Conservation (phyloP, 2,113 vertebrate species). For the Archilochus colubris region DNA sequence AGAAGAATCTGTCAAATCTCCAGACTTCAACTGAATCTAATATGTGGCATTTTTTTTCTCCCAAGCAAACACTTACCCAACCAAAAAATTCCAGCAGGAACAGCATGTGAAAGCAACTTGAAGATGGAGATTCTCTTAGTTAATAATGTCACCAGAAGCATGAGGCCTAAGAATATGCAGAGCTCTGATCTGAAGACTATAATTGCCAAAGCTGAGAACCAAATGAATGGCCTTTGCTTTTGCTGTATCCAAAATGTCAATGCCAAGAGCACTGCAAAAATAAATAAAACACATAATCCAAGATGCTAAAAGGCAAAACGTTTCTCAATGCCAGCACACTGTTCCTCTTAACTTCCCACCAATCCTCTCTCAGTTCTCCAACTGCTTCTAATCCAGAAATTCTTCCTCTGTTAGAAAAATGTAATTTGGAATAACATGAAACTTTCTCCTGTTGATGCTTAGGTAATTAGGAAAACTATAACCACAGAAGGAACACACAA, state of each 20-base stretch:
- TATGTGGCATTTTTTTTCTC: not conserved
- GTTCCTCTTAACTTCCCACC: not conserved
- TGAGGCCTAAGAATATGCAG: slow-evolving; percentile 86
- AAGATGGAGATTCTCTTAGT: slow-evolving; percentile 77
- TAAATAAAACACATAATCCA: not conserved
- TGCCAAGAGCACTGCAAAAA: slow-evolving; percentile 83
- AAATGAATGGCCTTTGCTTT: slow-evolving; percentile 81
- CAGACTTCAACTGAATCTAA: not conserved
- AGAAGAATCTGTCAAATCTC: not conserved
- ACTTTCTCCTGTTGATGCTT: not conserved
- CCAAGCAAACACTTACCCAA: slow-evolving; percentile 80
- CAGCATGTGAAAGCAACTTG: slow-evolving; percentile 78
- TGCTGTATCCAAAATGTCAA: slow-evolving; percentile 90
- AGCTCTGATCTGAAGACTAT: slow-evolving; percentile 93
- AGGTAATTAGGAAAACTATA: not conserved
- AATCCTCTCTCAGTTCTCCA: not conserved
- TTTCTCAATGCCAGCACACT: not conserved
- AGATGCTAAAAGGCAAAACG: not conserved
- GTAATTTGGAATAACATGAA: not conserved
- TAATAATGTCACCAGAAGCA: slow-evolving; percentile 83
- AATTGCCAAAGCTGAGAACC: slow-evolving; percentile 89
- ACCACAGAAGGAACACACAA: not conserved
- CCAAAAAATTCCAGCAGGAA: slow-evolving; percentile 86
- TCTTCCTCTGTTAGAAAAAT: not conserved
- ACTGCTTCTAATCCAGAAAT: not conserved